A percentile compares a stretch with the other conserved stretches of the same genome.
Conservation (phyloP, 1,140 invertebrate species). For the Euwallacea similis region DNA sequence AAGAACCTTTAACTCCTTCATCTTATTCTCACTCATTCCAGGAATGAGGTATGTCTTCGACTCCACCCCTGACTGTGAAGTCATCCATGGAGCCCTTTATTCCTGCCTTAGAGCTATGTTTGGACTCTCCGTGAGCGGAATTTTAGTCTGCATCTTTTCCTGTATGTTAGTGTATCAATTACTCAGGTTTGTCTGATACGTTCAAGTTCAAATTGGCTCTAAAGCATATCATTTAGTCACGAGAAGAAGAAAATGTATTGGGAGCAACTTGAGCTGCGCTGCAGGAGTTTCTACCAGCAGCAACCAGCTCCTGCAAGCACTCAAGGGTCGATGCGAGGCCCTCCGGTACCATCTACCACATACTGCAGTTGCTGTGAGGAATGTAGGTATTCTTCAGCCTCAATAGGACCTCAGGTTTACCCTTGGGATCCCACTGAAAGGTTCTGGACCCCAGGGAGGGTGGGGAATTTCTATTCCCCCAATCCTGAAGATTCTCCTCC, state of each 20-base stretch:
- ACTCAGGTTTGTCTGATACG: constrained; percentile 60
- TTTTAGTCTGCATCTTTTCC: constrained; percentile 86
- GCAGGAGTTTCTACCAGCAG: constrained; percentile 71
- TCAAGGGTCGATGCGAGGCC: constrained; percentile 52
- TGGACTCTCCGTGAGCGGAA: constrained; percentile 84
- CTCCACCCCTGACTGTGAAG: constrained; percentile 81
- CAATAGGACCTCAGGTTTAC: constrained; percentile 57
- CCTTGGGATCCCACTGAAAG: constrained; percentile 57
- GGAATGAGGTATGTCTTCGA: constrained; percentile 74
- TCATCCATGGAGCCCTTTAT: constrained; percentile 83
- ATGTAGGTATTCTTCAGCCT: constrained; percentile 62
- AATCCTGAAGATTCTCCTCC: constrained; percentile 64
- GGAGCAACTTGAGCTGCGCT: constrained; percentile 84
- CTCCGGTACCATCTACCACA: constrained; percentile 48
- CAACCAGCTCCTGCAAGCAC: constrained; percentile 58
- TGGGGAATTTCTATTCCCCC: constrained; percentile 79
- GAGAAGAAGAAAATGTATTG: constrained; percentile 93
- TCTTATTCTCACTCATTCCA: constrained; percentile 31
- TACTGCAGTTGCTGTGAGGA: constrained; percentile 75
- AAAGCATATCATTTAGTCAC: constrained; percentile 61
- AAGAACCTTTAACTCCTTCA: background rate
- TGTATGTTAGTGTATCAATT: constrained; percentile 90
- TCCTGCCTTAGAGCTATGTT: constrained; percentile 85
- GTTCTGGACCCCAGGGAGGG: constrained; percentile 58
- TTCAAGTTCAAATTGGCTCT: background rate